A percentile compares a stretch with the other conserved stretches of the same genome.
Evolutionary conservation across 2,888 invertebrate species (phyloP).

Genomic region (Rutpela maculata): DNA sequence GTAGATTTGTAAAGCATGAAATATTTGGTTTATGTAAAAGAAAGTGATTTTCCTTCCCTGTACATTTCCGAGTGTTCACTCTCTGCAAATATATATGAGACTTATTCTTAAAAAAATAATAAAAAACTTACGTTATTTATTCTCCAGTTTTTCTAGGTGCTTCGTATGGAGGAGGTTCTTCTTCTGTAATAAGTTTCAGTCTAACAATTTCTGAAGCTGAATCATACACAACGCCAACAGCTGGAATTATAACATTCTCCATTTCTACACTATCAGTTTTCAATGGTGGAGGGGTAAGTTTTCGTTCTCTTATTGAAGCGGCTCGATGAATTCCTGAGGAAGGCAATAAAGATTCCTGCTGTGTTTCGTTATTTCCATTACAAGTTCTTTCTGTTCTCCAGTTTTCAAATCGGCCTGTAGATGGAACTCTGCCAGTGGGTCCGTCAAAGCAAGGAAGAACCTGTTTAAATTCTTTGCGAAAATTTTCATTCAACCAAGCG

Average conservation of each 20-base stretch:
- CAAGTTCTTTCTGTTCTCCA: conserved; percentile 82
- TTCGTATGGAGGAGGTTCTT: conserved; percentile 70
- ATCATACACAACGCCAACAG: conserved; percentile 70
- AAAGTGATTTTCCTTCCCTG: too few relatives aligned
- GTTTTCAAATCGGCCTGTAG: conserved; percentile 74
- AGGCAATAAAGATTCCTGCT: conserved; percentile 75
- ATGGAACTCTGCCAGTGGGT: conserved; percentile 66
- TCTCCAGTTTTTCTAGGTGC: conserved; percentile 35
- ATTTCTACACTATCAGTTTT: conserved; percentile 78
- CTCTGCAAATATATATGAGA: neutral
- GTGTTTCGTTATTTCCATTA: conserved; percentile 78
- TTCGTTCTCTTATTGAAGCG: conserved; percentile 74
- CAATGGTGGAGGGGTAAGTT: conserved; percentile 64
- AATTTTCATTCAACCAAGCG: conserved; percentile 97
- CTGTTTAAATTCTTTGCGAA: conserved; percentile 91
- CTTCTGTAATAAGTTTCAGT: conserved; percentile 73
- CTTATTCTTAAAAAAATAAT: neutral
- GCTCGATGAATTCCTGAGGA: conserved; percentile 76
- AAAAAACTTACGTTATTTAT: conserved; percentile 27
- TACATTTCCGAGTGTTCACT: neutral
- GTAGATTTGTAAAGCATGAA: too few relatives aligned
- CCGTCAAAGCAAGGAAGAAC: conserved; percentile 80
- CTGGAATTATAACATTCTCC: conserved; percentile 70
- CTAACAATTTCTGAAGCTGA: conserved; percentile 72
- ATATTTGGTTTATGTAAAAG: too few relatives aligned